A percentile compares a stretch with the other conserved stretches of the same genome.
phyloP scores from a whole-genome alignment of 92 coral and sea anemone species.

The Parazoanthus atlanticus region DNA sequence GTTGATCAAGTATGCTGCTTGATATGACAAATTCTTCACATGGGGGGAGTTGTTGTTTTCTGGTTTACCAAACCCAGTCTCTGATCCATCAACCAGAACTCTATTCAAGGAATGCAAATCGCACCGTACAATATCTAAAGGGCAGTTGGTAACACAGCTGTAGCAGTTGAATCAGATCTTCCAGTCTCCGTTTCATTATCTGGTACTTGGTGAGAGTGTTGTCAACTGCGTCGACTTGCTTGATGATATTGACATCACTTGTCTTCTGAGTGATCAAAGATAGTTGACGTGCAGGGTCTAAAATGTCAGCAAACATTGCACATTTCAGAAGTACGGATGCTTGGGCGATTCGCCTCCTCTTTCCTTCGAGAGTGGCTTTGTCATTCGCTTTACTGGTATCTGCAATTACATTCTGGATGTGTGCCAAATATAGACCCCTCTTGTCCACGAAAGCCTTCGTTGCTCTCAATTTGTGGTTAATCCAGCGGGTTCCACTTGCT shows the following conservation, averaged over 20 bases:
- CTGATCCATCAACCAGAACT: neutral
- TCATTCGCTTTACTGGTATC: conserved; percentile 62
- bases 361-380: conserved; percentile 68
- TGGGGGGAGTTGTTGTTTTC: neutral
- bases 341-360: conserved; percentile 62
- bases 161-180: conserved; percentile 61
- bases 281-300: conserved; percentile 65
- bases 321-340: conserved; percentile 61
- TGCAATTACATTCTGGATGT: conserved; percentile 70
- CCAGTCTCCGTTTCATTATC: conserved; percentile 58
- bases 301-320: no score
- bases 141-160: conserved; percentile 62
- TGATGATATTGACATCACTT: conserved; percentile 61
- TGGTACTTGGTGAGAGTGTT: conserved; percentile 62
- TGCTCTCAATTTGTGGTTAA: conserved; percentile 64
- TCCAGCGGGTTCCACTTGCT: conserved; percentile 63
- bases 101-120: neutral
- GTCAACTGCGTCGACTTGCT: conserved; percentile 74
- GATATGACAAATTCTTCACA: neutral
- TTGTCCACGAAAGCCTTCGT: conserved; percentile 67
- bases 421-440: conserved; percentile 65
- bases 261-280: conserved; percentile 70
- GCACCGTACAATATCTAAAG: neutral
- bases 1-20: conserved; percentile 5
- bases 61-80: conserved; percentile 5